Conservation (phyloP, 2,113 vertebrate species). For the Serinus canaria region DNA sequence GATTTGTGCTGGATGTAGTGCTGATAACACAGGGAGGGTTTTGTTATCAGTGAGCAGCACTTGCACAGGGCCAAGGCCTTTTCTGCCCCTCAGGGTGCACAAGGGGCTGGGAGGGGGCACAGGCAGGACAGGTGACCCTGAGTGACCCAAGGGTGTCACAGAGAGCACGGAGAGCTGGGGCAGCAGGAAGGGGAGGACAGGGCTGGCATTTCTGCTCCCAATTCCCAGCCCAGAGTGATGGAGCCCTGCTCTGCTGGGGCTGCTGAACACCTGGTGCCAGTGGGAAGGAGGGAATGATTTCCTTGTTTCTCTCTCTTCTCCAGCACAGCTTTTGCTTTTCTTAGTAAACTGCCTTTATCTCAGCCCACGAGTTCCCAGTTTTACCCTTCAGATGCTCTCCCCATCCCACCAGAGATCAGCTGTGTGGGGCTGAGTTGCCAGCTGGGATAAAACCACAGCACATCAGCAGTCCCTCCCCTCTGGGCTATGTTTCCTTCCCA, state of each 20-base stretch:
- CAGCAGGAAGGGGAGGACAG: too few relatives aligned
- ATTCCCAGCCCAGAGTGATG: rapidly evolving
- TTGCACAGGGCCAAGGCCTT: neutral
- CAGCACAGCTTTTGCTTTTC: neutral
- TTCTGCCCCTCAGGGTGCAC: neutral
- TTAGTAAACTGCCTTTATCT: neutral
- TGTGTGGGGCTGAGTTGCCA: neutral
- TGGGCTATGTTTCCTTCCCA: neutral
- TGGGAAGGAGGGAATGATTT: neutral
- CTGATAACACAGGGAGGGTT: neutral
- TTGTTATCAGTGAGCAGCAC: neutral
- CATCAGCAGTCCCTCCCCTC: neutral
- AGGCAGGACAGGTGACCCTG: neutral
- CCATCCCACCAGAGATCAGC: neutral
- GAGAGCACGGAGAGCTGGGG: rapidly evolving
- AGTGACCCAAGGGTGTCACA: neutral
- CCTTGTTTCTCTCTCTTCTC: neutral
- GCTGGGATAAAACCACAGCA: neutral
- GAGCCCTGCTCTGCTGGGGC: neutral
- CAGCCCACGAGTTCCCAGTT: neutral
- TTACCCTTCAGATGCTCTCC: neutral
- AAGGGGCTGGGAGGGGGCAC: neutral
- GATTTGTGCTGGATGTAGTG: neutral
- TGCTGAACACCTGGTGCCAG: neutral
- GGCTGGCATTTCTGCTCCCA: neutral